Conservation (phyloP, 64 coral and sea anemone genomes). For the Orbicella faveolata region DNA sequence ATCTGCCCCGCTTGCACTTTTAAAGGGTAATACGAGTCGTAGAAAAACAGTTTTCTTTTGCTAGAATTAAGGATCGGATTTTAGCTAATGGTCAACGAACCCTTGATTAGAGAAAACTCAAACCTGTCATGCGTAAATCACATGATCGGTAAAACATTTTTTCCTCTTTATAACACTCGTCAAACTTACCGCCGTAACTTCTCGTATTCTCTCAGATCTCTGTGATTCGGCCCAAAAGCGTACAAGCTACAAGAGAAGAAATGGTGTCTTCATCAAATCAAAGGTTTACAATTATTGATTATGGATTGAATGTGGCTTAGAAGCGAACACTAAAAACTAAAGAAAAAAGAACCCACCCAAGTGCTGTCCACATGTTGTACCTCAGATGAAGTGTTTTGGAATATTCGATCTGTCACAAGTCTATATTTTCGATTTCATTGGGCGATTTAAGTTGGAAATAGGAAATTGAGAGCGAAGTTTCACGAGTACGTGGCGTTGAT, state of each 20-base stretch:
- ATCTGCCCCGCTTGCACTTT: no score
- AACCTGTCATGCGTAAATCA: constrained; percentile 40
- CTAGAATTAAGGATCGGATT: background rate
- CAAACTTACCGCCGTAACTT: constrained; percentile 48
- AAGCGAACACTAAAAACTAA: background rate
- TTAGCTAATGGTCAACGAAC: background rate
- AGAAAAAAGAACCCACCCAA: constrained; percentile 48
- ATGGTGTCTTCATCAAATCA: background rate
- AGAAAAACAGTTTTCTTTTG: background rate
- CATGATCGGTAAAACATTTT: background rate
- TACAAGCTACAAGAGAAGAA: constrained; percentile 50
- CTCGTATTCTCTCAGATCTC: constrained; percentile 47
- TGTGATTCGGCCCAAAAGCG: constrained; percentile 52
- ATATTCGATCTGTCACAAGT: background rate
- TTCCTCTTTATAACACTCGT: background rate
- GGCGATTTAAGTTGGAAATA: background rate
- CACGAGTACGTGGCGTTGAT: constrained; percentile 56
- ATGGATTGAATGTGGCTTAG: background rate
- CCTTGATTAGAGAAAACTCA: background rate
- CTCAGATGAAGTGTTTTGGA: background rate
- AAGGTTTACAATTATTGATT: background rate
- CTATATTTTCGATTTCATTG: background rate
- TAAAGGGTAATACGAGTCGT: no score
- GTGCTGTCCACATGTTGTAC: constrained; percentile 51
- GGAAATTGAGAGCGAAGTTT: constrained; percentile 8